Conservation (phyloP, 2,797 vertebrate species). For the Microctenopoma steveboyesi region DNA sequence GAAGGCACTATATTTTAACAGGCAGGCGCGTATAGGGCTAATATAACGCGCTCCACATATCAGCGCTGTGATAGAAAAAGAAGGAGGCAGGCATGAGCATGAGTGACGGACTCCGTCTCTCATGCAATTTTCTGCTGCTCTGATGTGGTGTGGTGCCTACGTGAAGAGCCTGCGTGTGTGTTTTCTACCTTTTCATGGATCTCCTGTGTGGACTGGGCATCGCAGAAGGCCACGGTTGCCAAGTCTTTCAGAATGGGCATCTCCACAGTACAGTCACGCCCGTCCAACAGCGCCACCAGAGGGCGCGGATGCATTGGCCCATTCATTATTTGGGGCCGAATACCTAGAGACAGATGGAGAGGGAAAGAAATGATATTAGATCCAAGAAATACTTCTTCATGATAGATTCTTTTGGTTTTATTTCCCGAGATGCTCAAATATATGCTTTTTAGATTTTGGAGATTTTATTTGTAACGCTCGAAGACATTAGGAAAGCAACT, state of each 20-base stretch:
- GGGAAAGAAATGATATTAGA: neutral
- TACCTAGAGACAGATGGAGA: slow-evolving; percentile 81
- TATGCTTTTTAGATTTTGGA: too few species aligned
- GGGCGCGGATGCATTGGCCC: slow-evolving; percentile 97
- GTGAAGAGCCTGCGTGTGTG: neutral
- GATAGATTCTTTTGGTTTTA: too few species aligned
- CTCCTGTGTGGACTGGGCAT: slow-evolving; percentile 97
- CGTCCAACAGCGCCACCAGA: slow-evolving; percentile 94
- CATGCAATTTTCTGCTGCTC: slow-evolving; percentile 19
- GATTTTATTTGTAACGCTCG: too few species aligned
- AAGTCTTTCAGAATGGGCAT: slow-evolving; percentile 98
- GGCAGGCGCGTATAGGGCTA: slow-evolving; percentile 60
- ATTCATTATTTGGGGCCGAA: slow-evolving; percentile 97
- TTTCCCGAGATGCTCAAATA: too few species aligned
- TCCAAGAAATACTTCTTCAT: neutral
- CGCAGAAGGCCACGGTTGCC: slow-evolving; percentile 96
- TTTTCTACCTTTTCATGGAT: slow-evolving; percentile 94
- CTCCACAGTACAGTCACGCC: slow-evolving; percentile 96
- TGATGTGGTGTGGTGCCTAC: neutral
- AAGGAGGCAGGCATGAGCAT: slow-evolving; percentile 31
- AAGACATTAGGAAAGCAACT: too few species aligned
- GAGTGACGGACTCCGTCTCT: slow-evolving; percentile 16
- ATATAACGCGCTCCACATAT: slow-evolving; percentile 55
- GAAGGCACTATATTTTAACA: slow-evolving; percentile 75
- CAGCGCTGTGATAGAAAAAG: slow-evolving; percentile 29